Conservation (phyloP, 2,797 vertebrate species). For the Phalanger gymnotis region DNA sequence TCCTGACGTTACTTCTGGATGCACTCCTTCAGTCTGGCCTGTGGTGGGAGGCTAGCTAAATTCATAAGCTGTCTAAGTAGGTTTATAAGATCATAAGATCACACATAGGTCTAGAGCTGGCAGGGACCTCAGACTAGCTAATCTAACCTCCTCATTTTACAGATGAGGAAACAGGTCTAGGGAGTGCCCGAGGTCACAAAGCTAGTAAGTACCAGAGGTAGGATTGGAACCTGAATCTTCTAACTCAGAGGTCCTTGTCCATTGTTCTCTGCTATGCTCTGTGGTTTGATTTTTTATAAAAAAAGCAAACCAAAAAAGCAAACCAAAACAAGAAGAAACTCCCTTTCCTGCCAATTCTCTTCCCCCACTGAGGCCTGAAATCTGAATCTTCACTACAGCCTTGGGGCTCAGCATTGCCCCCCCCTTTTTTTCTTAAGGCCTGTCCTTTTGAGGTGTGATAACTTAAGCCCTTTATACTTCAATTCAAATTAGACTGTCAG, state of each 20-base stretch:
- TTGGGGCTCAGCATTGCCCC: neutral
- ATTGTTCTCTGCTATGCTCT: neutral
- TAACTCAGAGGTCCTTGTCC: neutral
- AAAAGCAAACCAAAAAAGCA: neutral
- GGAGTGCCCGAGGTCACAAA: neutral
- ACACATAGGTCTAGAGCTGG: neutral
- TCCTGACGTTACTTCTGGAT: neutral
- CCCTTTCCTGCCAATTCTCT: neutral
- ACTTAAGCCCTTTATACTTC: neutral
- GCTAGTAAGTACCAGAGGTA: neutral
- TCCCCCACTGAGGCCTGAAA: neutral
- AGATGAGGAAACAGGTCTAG: neutral
- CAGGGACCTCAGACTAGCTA: neutral
- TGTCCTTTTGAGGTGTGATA: neutral
- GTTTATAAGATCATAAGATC: neutral
- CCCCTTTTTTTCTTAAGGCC: neutral
- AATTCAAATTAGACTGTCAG: neutral
- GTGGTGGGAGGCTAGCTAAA: neutral
- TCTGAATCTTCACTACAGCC: neutral
- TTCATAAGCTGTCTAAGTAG: neutral
- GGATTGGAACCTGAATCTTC: neutral
- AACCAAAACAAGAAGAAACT: neutral
- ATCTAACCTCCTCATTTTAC: neutral
- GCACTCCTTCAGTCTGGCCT: neutral
- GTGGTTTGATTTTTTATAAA: neutral